Percentiles rank a stretch among this genome's conserved stretches.
Conservation (phyloP, 2,113 vertebrate species). For the Struthidea cinerea region DNA sequence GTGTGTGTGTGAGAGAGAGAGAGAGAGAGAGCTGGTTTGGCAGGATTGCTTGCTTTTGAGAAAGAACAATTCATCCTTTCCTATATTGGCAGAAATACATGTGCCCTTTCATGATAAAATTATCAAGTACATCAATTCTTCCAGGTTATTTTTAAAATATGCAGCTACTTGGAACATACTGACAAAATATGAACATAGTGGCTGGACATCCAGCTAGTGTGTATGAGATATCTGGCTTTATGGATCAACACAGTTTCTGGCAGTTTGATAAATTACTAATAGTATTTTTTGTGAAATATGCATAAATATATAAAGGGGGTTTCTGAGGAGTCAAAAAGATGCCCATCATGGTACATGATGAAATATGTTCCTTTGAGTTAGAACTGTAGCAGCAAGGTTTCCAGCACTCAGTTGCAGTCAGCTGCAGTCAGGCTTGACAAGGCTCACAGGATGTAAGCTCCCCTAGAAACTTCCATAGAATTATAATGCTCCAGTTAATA, state of each 20-base stretch:
- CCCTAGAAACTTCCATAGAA: neutral
- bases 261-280: neutral
- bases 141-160: neutral
- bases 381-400: neutral
- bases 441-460: neutral
- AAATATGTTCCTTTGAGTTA: neutral
- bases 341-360: neutral
- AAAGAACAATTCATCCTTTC: neutral
- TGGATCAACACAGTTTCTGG: neutral
- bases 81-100: neutral
- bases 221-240: neutral
- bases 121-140: neutral
- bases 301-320: neutral
- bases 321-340: neutral
- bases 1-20: neutral
- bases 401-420: neutral
- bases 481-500: neutral
- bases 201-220: neutral
- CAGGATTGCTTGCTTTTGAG: neutral
- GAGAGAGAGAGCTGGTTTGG: neutral
- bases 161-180: neutral
- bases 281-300: neutral
- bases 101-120: neutral
- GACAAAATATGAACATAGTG: neutral
- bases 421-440: neutral